Evolutionary conservation across 2,888 invertebrate genomes (phyloP), one percentile per base, ranked within the genome.

Genomic region (Polyommatus icarus): DNA sequence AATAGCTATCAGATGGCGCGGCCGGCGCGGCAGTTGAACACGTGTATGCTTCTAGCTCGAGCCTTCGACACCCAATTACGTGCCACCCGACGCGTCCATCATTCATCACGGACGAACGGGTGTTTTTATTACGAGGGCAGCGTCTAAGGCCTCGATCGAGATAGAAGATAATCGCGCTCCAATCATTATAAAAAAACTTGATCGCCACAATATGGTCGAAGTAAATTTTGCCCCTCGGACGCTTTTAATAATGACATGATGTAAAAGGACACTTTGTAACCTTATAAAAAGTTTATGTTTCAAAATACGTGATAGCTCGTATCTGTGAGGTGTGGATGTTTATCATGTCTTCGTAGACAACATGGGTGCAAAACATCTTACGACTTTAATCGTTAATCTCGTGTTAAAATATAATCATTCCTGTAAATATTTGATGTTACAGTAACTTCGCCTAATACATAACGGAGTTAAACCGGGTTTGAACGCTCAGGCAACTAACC

Each of bases 41-140:
- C 87, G 93, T 92, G 92, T 93, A 91, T 92, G 93, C 93, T 93
- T 91, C 93, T 91, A 93, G 89, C 87, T 83, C 85, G 85, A 89
- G 88, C 88, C 91, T 90, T 91, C 90, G 90, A 91, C 91, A 91
- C 89, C 91, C 91, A 92, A 93, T 94, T 93, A 93, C 90, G 87
- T 86, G 85, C 84, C 84, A 82, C 85, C 86, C 85, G 89, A 85
- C 87, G 85, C 82, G 81, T 80, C 83, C 81, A 85, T 90, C 91
- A 90, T 91, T 91, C 89, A 91, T 92, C 92, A 92, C 88, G 85
- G 84, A 84, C 88, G 89, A 91, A 90, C 88, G 88, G 90, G 88
- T 87, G 78, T 78, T 82, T 92, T 92, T 91, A 89, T 86, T 82
- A 84, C 82, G 79, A 79, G 67, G 72, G 77, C 76, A 57, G 24